phyloP scores from a whole-genome alignment of 2,113 vertebrate genomes.

The Sula dactylatra region DNA sequence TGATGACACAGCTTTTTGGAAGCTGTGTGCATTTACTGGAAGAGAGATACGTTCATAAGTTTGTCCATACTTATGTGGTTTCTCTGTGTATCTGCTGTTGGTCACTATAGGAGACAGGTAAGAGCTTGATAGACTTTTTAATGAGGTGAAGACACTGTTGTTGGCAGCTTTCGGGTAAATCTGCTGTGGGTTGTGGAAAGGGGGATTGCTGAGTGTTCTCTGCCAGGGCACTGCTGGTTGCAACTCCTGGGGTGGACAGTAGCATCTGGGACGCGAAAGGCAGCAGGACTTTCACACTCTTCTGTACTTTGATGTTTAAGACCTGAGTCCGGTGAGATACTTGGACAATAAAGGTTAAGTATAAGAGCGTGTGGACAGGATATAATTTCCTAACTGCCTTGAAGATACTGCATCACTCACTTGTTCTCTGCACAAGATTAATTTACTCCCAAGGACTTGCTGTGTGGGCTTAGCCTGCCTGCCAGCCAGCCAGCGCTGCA shows the following conservation, averaged over 20 bases:
- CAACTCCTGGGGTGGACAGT: neutral
- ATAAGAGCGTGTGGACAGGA: neutral
- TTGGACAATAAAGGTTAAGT: neutral
- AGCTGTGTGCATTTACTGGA: neutral
- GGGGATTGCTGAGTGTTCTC: neutral
- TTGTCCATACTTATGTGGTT: neutral
- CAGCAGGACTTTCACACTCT: neutral
- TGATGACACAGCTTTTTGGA: neutral
- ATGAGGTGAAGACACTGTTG: neutral
- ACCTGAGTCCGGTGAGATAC: neutral
- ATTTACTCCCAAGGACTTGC: neutral
- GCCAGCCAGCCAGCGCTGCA: neutral
- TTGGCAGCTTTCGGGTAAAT: neutral
- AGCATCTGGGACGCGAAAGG: fast-evolving
- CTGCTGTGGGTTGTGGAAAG: neutral
- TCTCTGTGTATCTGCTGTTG: neutral
- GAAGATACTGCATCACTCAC: neutral
- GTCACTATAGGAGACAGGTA: neutral
- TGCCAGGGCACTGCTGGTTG: neutral
- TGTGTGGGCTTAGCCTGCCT: neutral
- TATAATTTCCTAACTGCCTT: neutral
- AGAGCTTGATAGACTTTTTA: neutral
- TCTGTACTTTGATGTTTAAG: neutral
- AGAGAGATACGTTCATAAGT: neutral
- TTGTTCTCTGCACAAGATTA: neutral